phyloP scores from a whole-genome alignment of 2,888 invertebrate species.

The Scaptomyza parva region DNA sequence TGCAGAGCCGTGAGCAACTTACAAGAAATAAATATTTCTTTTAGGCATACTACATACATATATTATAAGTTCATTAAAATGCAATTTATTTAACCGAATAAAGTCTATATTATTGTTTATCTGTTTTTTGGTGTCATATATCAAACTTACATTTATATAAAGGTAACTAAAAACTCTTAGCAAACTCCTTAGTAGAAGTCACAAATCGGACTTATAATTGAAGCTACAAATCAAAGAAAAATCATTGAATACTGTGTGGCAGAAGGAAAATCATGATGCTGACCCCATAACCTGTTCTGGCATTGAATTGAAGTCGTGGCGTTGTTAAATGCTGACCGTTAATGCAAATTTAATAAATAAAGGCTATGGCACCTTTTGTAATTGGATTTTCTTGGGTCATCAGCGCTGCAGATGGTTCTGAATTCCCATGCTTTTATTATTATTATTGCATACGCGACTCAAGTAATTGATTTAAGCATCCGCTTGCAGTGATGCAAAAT shows the following conservation, averaged over 20 bases:
- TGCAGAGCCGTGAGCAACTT: no score
- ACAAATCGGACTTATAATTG: no score
- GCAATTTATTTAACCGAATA: no score
- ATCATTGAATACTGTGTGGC: neutral
- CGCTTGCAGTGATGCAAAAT: constrained; percentile 40
- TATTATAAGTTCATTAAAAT: no score
- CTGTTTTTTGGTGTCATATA: no score
- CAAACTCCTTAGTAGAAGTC: no score
- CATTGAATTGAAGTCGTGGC: constrained; percentile 41
- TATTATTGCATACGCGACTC: constrained; percentile 4
- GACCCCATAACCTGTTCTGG: constrained; percentile 12
- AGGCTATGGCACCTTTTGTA: constrained; percentile 50
- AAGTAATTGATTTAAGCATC: constrained; percentile 66
- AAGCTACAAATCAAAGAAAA: no score
- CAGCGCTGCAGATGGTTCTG: constrained; percentile 10
- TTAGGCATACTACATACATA: no score
- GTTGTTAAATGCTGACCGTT: constrained; percentile 21
- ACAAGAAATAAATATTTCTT: no score
- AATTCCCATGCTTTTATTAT: constrained; percentile 35
- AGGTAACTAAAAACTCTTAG: no score
- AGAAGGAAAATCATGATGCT: neutral
- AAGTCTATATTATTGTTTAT: no score
- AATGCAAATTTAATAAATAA: constrained; percentile 43
- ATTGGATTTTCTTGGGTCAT: constrained; percentile 52
- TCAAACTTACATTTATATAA: no score